These are phyloP conservation scores for Brachionus angularis DNA, from an alignment of 1,140 invertebrate species.

Conservation along the genomic window DNA sequence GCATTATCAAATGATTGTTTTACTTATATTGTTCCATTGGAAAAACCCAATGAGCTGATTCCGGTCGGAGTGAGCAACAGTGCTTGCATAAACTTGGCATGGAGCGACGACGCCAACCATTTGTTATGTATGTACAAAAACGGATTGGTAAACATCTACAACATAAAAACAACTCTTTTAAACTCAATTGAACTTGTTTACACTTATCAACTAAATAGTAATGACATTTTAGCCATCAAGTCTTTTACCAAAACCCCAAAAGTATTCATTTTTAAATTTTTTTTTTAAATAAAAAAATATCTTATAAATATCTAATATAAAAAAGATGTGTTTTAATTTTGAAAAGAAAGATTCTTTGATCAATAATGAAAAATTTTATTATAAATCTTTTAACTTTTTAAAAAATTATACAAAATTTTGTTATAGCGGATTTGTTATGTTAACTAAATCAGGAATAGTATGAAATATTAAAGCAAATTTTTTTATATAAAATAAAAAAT, in stretches of 20 bases:
- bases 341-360: background rate
- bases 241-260: conserved; percentile 15
- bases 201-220: background rate
- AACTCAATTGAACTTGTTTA: conserved; percentile 3
- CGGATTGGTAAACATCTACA: background rate
- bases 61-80: conserved; percentile 15
- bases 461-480: too few relatives aligned
- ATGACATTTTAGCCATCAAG: conserved; percentile 33
- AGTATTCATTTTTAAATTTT: background rate
- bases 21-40: conserved; percentile 27
- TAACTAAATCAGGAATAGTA: conserved; percentile 15
- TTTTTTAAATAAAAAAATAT: too few relatives aligned
- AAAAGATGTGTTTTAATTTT: background rate
- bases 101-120: conserved; percentile 30
- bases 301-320: too few relatives aligned
- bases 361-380: conserved; percentile 15
- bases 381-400: background rate
- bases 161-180: background rate
- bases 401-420: background rate
- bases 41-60: conserved; percentile 40
- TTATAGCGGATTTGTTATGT: conserved; percentile 5
- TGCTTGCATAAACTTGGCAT: background rate
- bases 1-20: conserved; percentile 18
- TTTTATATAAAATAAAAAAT: too few relatives aligned
- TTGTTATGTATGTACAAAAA: conserved; percentile 9